Conservation (phyloP, 37 sponge, comb jelly and placozoan species). For the Tethya wilhelma region DNA sequence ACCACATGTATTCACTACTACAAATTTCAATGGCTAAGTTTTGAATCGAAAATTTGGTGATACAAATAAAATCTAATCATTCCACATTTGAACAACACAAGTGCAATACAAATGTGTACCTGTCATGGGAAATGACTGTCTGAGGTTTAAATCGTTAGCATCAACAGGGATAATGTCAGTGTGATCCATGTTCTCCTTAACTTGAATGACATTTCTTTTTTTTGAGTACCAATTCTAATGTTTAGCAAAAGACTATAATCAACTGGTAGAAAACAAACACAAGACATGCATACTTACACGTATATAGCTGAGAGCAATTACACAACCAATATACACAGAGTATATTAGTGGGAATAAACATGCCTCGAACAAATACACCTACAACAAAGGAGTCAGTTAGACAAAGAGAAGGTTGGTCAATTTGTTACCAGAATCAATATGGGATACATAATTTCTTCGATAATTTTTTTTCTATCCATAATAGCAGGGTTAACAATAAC, state of each 20-base stretch:
- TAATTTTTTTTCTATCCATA: not conserved
- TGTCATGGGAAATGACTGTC: no score
- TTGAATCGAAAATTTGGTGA: no score
- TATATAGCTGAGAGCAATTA: constrained; percentile 56
- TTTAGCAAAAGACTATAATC: not conserved
- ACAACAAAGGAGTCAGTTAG: not conserved
- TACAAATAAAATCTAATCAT: no score
- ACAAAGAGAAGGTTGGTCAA: not conserved
- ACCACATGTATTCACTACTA: no score
- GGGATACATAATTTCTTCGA: not conserved
- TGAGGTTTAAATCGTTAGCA: no score
- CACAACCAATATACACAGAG: constrained; percentile 72
- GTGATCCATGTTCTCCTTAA: no score
- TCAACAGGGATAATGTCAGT: no score
- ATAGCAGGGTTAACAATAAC: not conserved
- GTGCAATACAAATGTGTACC: no score
- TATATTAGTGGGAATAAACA: constrained; percentile 81
- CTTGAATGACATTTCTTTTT: no score
- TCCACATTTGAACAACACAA: no score
- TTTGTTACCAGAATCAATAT: not conserved
- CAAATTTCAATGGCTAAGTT: no score
- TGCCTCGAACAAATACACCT: constrained; percentile 85
- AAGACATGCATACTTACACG: not conserved
- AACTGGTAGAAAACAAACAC: not conserved
- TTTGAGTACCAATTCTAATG: not conserved